Evolutionary conservation across 2,797 vertebrate genomes (phyloP), one percentile per base, ranked within the genome.

Genomic region (Enteromius anoplus): DNA sequence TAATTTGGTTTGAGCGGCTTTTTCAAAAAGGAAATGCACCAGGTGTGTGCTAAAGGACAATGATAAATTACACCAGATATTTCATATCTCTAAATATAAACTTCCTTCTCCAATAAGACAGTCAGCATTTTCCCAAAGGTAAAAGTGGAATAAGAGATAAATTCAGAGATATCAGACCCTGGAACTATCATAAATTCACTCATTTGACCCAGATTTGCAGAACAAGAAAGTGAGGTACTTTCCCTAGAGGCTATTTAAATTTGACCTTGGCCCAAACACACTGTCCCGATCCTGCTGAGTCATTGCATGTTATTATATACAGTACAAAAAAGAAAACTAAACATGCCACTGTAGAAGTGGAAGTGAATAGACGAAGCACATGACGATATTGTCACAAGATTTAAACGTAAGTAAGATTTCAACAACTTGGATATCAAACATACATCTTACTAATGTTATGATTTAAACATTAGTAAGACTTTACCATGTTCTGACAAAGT

Each of bases 201-300:
- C 29, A 8, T 4, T 42, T 66, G 32, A n/a, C 71, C 23, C 37
- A 76, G 23, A 26, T 69, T 68, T 17, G 37, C 45, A 65, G 37
- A 51, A 34, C 34, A 51, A 75, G 86, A 90, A 88, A 86, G 82
- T 40, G 70, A 84, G 90, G 93, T 94, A 93, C 92, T 94, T 94
- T 93, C 92, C 92, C 87, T 37, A 69, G 86, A 75, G 85, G 84
- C 26, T 58, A 86, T 87, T 86, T 92, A 88, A 91, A 90, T 87
- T 90, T 78, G 72, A 85, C 89, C 80, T 37, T 29, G 8, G 42
- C 85, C 87, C 85, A 89, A 83, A 83, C 49, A 21, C 66, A 60
- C 72, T 82, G 83, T 53, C 55, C 45, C 55, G 49, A 68, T 51
- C 29, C 53, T 85, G 82, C 86, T 92, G 89, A 91, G 86, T 93